These are phyloP conservation scores for Ranitomeya variabilis DNA, from an alignment of 2,113 vertebrate species.

Conservation along the genomic window DNA sequence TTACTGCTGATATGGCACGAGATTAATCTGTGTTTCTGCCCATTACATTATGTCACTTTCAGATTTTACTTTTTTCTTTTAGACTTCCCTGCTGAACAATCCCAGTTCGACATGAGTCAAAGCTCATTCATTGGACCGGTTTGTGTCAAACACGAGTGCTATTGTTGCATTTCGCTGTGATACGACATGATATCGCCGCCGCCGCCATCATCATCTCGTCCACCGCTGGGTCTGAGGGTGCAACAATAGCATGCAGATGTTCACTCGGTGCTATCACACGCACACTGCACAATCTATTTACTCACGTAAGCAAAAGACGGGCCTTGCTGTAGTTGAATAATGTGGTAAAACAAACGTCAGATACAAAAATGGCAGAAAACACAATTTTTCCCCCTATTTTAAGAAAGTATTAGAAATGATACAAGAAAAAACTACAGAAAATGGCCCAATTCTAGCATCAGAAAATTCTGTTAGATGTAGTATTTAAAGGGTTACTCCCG, in stretches of 20 bases:
- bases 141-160: constrained; percentile 61
- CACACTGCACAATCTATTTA: constrained; percentile 83
- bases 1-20: neutral
- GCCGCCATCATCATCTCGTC: constrained; percentile 20
- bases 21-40: no score
- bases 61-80: neutral
- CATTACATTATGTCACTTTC: neutral
- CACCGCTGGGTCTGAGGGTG: constrained; percentile 62
- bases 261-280: constrained; percentile 78
- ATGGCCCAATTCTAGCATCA: neutral
- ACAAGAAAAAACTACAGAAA: neutral
- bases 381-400: constrained; percentile 47
- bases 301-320: constrained; percentile 89
- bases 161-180: constrained; percentile 61
- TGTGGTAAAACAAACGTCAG: constrained; percentile 73
- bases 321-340: constrained; percentile 80
- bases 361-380: constrained; percentile 61
- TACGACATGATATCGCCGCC: constrained; percentile 60
- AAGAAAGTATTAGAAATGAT: neutral
- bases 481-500: no score
- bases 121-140: constrained; percentile 53
- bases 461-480: neutral
- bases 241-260: constrained; percentile 84
- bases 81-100: neutral
- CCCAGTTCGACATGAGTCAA: constrained; percentile 60